These are phyloP conservation scores for Gallinago solitaria DNA, from an alignment of 2,797 vertebrate genomes.

Conservation along the genomic window DNA sequence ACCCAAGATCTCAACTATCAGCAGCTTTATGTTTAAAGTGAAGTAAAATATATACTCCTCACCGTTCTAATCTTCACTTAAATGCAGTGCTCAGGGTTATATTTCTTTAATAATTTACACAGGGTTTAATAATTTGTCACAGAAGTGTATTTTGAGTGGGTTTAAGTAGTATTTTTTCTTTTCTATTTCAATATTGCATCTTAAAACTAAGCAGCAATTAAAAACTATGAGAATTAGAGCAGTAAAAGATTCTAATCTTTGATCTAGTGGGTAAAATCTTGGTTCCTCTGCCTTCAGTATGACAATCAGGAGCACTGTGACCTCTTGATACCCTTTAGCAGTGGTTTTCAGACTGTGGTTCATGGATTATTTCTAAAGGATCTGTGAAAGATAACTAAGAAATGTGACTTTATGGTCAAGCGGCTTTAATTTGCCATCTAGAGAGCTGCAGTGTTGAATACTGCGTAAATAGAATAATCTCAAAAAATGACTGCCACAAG, in stretches of 20 bases:
- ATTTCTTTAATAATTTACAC: neutral
- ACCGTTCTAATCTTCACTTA: neutral
- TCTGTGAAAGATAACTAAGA: neutral
- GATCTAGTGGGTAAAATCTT: neutral
- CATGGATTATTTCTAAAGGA: neutral
- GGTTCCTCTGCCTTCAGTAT: neutral
- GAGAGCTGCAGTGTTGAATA: neutral
- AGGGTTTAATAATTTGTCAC: neutral
- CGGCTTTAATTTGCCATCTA: neutral
- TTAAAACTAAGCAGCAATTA: neutral
- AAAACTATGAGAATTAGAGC: neutral
- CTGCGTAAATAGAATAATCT: neutral
- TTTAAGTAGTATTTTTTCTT: neutral
- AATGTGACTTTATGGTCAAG: neutral
- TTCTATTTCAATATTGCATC: neutral
- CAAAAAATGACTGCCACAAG: neutral
- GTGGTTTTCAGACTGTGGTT: neutral
- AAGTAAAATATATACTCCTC: neutral
- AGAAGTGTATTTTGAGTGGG: neutral
- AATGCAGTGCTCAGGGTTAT: neutral
- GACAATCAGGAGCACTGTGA: neutral
- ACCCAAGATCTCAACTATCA: neutral
- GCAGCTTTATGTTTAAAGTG: neutral
- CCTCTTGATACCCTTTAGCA: neutral
- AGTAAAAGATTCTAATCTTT: neutral